Evolutionary conservation across 2,113 vertebrate genomes (phyloP).

Genomic region (Notiomystis cincta): DNA sequence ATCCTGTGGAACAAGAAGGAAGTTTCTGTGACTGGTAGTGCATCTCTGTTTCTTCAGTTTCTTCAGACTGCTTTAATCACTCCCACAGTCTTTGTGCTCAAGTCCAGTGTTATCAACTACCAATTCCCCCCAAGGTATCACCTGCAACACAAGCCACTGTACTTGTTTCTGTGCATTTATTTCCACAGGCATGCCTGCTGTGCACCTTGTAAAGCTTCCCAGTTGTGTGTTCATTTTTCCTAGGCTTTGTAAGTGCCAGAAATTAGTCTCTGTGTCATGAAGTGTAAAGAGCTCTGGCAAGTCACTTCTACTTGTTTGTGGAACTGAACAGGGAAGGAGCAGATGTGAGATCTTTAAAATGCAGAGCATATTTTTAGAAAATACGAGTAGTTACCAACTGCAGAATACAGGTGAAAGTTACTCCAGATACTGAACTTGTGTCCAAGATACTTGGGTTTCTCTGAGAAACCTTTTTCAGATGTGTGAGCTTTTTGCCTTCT

Average conservation of each 20-base stretch:
- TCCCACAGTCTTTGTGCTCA: background rate
- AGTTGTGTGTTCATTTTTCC: background rate
- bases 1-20: slow-evolving; percentile 65
- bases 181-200: background rate
- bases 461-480: background rate
- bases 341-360: background rate
- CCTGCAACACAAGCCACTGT: background rate
- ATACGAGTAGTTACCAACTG: background rate
- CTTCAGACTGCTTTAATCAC: background rate
- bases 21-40: background rate
- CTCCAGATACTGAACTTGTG: background rate
- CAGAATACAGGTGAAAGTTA: background rate
- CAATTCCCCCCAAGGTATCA: background rate
- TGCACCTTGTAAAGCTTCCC: background rate
- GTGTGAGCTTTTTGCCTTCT: background rate
- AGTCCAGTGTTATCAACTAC: background rate
- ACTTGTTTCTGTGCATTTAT: background rate
- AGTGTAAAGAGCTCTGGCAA: background rate
- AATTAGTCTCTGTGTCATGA: background rate
- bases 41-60: background rate
- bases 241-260: background rate
- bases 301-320: background rate
- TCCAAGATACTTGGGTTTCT: background rate
- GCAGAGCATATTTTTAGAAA: background rate
- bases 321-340: background rate